phyloP scores from a whole-genome alignment of 1,140 invertebrate genomes.

The Zaprionus africanus region DNA sequence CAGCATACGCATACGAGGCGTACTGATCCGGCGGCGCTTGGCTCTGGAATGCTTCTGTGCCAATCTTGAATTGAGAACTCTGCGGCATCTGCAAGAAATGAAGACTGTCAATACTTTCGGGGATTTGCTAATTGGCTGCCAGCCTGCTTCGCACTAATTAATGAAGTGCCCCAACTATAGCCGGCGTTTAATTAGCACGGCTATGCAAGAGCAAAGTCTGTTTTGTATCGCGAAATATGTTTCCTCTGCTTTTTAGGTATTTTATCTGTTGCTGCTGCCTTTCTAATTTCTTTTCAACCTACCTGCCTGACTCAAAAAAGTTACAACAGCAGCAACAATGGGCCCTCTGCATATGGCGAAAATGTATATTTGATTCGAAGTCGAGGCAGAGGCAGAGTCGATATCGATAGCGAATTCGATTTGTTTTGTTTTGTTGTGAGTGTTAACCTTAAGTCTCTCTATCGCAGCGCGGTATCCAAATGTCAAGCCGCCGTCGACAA shows the following conservation, averaged over 20 bases:
- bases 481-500: slow-evolving; percentile 56
- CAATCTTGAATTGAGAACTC: slow-evolving; percentile 90
- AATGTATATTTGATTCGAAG: slow-evolving; percentile 10
- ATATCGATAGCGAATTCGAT: slow-evolving; percentile 22
- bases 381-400: slow-evolving; percentile 8
- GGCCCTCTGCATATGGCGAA: slow-evolving; percentile 51
- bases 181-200: slow-evolving; percentile 41
- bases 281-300: slow-evolving; percentile 69
- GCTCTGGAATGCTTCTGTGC: slow-evolving; percentile 56
- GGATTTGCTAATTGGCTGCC: slow-evolving; percentile 50
- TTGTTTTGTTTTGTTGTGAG: slow-evolving; percentile 29
- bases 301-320: slow-evolving; percentile 53
- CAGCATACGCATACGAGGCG: slow-evolving; percentile 88
- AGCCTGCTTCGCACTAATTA: slow-evolving; percentile 29
- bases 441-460: slow-evolving; percentile 58
- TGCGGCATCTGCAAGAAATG: slow-evolving; percentile 90
- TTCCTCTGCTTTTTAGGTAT: slow-evolving; percentile 17
- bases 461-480: slow-evolving; percentile 34
- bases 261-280: slow-evolving; percentile 45
- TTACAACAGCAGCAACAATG: slow-evolving; percentile 43
- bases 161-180: slow-evolving; percentile 22
- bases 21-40: slow-evolving; percentile 85
- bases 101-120: not conserved
- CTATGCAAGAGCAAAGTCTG: slow-evolving; percentile 30
- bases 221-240: slow-evolving; percentile 24